Evolutionary conservation across 2,797 vertebrate genomes (phyloP), one percentile per base, ranked within the genome.

Genomic region (Antrozous pallidus): DNA sequence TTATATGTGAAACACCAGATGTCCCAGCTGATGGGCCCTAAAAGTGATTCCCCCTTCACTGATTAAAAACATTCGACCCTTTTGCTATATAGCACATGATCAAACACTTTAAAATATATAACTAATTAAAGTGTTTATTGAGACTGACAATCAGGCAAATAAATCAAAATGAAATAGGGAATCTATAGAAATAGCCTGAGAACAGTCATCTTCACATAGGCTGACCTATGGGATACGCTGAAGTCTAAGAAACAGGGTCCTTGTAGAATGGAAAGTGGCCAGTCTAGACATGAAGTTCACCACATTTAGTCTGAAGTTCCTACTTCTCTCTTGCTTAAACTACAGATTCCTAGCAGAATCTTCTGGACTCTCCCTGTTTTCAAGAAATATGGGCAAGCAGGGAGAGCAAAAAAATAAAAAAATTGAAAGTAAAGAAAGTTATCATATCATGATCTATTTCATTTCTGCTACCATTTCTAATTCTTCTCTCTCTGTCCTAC

Each of bases 71-170:
- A 91, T 75, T 75, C 8, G 79, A 84, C 73, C 33, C 31, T 92
- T 79, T 95, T 9, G 31, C 79, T 86, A 13, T 71, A 77, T 0
- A 22, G 51, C 79, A 78, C 14, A 56, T 61, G 77, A 81, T 80
- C 79, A 84, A 83, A 20, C 38, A 91, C 83, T 96, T 93, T 83
- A 91, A 96, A 92, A 85, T 81, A 79, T 79, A 51, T 85, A 54
- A 93, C 91, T 95, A 94, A 94, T 91, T 96, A 90, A 95, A 85
- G 22, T 71, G 65, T 95, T 96, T 93, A 93, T 40, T 63, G 56
- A 95, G 91, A 94, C 61, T 9, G 58, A 84, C 36, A 91, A 40
- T 12, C 28, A 89, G 71, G 33, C 20, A 91, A 84, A 88, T 90
- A 83, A 42, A 47, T 74, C 61, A 36, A 93, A 84, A 93, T 58